Conservation (phyloP, 1,140 invertebrate genomes). For the Rhizoglyphus robini region DNA sequence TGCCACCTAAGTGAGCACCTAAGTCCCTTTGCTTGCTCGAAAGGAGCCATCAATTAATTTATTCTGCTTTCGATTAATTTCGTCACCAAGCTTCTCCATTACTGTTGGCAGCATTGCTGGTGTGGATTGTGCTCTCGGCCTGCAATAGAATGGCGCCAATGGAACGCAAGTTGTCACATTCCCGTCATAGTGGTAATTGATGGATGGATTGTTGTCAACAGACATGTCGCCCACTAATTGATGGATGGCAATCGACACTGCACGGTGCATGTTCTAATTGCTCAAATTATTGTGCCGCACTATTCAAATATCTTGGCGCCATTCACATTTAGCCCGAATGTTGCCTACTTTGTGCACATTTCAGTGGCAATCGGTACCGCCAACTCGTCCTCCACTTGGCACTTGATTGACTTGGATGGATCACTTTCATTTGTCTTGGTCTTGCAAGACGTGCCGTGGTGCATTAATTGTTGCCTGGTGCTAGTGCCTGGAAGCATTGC, state of each 20-base stretch:
- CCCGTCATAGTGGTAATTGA: neutral
- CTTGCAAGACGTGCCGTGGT: too few relatives aligned
- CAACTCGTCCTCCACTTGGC: neutral
- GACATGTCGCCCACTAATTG: neutral
- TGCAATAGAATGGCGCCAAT: too few relatives aligned
- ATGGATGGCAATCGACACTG: neutral
- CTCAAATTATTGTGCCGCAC: neutral
- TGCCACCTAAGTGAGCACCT: too few relatives aligned
- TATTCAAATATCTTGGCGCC: too few relatives aligned
- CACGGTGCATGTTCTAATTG: neutral
- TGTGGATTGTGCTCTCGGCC: neutral
- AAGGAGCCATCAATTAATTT: too few relatives aligned
- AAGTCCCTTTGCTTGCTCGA: too few relatives aligned
- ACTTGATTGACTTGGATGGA: slow-evolving; percentile 14
- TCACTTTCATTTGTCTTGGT: slow-evolving; percentile 5
- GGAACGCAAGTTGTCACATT: neutral
- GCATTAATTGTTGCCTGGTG: neutral
- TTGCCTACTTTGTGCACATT: neutral
- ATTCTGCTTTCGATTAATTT: neutral
- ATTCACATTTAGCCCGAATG: neutral
- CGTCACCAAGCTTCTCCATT: neutral
- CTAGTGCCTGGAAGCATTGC: neutral
- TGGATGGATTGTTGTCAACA: slow-evolving; percentile 11
- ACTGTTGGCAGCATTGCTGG: neutral
- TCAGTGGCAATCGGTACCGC: neutral